Evolutionary conservation across 2,797 vertebrate species (phyloP).

Genomic region (Hippocampus kuda): DNA sequence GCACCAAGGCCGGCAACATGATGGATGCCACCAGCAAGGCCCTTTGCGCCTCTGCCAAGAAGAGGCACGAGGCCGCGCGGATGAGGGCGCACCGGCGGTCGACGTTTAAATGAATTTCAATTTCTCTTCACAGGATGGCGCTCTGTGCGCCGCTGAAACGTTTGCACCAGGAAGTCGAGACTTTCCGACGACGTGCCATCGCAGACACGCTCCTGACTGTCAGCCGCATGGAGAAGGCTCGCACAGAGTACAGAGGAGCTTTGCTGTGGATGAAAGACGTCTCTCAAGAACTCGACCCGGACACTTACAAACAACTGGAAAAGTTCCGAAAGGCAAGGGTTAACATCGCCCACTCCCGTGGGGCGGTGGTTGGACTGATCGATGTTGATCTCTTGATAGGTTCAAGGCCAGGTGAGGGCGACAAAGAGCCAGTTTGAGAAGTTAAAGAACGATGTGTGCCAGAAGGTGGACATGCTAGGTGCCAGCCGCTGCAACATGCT

Average conservation of each 20-base stretch:
- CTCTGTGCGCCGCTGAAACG: constrained; percentile 72
- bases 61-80: constrained; percentile 39
- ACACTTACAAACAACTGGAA: constrained; percentile 80
- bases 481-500: constrained; percentile 97
- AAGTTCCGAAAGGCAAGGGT: constrained; percentile 75
- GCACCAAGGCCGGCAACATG: constrained; percentile 74
- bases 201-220: constrained; percentile 75
- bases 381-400: constrained; percentile 42
- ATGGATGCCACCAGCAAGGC: constrained; percentile 78
- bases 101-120: neutral
- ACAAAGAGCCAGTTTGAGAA: constrained; percentile 86
- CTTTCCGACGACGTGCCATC: constrained; percentile 73
- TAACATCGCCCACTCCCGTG: neutral
- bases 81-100: neutral
- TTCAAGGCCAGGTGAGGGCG: constrained; percentile 72
- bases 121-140: constrained; percentile 52
- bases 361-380: neutral
- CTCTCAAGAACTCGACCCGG: constrained; percentile 77
- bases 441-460: constrained; percentile 95
- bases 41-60: constrained; percentile 73
- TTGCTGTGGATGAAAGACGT: constrained; percentile 81
- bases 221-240: constrained; percentile 72
- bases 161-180: constrained; percentile 76
- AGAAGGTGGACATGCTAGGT: constrained; percentile 95
- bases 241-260: constrained; percentile 74